Base-by-base conservation (phyloP, 2,113 vertebrate species). In the Planiliza haematocheilus region DNA sequence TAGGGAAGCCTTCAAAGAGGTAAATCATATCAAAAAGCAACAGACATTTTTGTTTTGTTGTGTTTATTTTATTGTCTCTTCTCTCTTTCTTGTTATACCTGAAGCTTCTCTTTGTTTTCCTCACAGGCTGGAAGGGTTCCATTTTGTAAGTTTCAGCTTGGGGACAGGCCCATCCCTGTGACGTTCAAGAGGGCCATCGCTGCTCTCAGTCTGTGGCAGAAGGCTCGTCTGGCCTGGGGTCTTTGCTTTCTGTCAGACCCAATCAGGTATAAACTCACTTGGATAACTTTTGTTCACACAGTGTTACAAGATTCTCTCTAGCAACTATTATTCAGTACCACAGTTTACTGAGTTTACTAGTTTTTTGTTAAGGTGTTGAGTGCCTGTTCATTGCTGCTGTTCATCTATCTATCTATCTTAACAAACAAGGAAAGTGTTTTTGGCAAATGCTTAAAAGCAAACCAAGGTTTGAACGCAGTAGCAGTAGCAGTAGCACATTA, bases 181-280 rank as follows among this genome's bases (percentile, higher is more conserved):
- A 99, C 98, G 1, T 99, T 99, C 89, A 99, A 98, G 91, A 94
- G 98, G 70, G 96, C 98, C 85, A 98, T 99, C 17, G 96, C 98
- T 45, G 97, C 97, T 1, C 95, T 99, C 52, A 98, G 97, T 78
- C 91, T 98, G 82, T 99, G 98, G 98, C 98, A 99, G 91, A 99
- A 99, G 84, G 94, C 96, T 36, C 97, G 97, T 37, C 94, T 99
- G 73, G 97, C 96, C 0, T 99, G 97, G 98, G 97, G 97, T 45
- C 94, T 99, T 57, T 99, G 97, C 86, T 99, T 99, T 90, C 93
- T 99, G 70, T 99, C 97, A 0, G 98, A 99, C 84, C 97, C 98
- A 7, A 98, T 99, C 93, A 99, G 98, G 98, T 99, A 95, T 6
- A 10, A 18, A 34, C 3, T 80, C 14, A 68, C 16, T 10, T 1